A percentile compares a stretch with the other conserved stretches of the same genome.
phyloP scores from a whole-genome alignment of 2,113 vertebrate species.

The Sterrhoptilus dennistouni region DNA sequence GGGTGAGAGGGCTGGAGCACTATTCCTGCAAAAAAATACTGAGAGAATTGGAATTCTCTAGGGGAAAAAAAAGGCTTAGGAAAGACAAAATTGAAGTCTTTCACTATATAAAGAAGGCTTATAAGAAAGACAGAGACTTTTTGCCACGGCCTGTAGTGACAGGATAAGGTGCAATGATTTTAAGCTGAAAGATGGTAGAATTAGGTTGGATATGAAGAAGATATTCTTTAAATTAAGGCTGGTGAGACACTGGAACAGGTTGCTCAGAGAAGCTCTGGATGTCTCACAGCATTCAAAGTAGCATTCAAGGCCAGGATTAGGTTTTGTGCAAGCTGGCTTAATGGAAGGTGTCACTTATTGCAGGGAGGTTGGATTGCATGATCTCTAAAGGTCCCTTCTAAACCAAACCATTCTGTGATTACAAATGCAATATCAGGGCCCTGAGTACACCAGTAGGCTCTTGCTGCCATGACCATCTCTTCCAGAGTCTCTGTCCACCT shows the following conservation, averaged over 20 bases:
- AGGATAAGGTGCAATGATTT: fast-evolving
- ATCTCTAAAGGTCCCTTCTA: background rate
- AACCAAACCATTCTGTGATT: background rate
- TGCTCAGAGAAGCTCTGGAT: background rate
- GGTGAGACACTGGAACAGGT: background rate
- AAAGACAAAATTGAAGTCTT: background rate
- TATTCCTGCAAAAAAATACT: background rate
- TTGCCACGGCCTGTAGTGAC: background rate
- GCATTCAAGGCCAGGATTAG: fast-evolving
- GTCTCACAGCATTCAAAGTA: fast-evolving
- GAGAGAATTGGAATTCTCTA: background rate
- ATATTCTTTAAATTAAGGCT: background rate
- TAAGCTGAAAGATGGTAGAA: background rate
- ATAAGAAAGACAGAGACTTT: background rate
- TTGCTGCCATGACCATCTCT: background rate
- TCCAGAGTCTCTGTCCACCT: background rate
- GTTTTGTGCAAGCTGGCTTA: background rate
- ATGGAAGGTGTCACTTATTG: background rate
- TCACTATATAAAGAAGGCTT: background rate
- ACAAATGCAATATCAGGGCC: background rate
- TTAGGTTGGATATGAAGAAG: background rate
- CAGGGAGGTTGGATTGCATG: background rate
- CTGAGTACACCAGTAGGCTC: background rate
- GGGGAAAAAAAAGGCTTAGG: background rate
- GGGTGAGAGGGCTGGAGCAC: background rate